Evolutionary conservation across 2,113 vertebrate genomes (phyloP).

Genomic region (Oenanthe melanoleuca): DNA sequence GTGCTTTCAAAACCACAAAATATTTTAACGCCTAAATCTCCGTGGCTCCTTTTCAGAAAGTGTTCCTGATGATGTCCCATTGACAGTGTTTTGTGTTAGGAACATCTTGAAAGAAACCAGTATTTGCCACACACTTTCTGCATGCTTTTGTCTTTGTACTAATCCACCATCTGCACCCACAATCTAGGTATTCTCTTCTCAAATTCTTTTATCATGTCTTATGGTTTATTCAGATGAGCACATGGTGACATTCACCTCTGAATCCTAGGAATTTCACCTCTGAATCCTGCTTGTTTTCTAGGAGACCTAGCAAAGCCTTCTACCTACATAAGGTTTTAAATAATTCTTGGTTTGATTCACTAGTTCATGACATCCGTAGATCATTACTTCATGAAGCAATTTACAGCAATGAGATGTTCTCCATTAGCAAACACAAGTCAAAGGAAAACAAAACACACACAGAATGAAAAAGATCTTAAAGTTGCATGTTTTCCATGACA

Average conservation of each 20-base stretch:
- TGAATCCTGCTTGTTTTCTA: neutral
- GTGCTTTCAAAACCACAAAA: neutral
- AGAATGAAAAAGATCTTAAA: constrained; percentile 34
- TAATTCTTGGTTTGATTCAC: neutral
- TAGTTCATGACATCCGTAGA: neutral
- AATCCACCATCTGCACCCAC: neutral
- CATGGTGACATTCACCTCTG: neutral
- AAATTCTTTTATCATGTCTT: neutral
- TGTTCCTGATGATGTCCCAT: neutral
- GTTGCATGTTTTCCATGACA: constrained; percentile 18
- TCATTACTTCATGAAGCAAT: constrained; percentile 9
- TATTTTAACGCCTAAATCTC: neutral
- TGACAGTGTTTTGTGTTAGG: neutral
- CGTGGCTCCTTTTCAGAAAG: neutral
- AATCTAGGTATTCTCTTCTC: neutral
- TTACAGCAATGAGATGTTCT: neutral
- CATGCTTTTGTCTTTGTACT: neutral
- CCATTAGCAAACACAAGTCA: constrained; percentile 27
- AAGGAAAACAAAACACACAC: neutral
- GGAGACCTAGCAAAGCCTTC: neutral
- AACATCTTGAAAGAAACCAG: neutral
- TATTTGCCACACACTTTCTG: neutral
- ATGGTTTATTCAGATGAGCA: neutral
- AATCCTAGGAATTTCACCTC: neutral
- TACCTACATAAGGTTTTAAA: neutral